Evolutionary conservation across 1,140 invertebrate genomes (phyloP).

Genomic region (Brachionus paranguensis): DNA sequence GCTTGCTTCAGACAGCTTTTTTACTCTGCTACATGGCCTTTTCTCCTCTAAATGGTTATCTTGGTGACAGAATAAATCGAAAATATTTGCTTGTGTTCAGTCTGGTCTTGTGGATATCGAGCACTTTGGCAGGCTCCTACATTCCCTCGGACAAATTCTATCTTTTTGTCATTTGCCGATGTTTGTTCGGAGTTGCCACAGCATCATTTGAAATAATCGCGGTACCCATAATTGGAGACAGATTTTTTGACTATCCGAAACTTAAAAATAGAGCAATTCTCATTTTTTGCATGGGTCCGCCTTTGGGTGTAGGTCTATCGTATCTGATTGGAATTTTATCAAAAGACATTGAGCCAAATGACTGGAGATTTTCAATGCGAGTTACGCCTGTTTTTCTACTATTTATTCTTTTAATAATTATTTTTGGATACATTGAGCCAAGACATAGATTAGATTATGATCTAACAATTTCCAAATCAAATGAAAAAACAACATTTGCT

Average conservation of each 20-base stretch:
- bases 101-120: constrained; percentile 10
- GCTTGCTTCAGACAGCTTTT: constrained; percentile 30
- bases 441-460: neutral
- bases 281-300: constrained; percentile 26
- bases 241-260: neutral
- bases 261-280: neutral
- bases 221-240: constrained; percentile 17
- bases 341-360: constrained; percentile 10
- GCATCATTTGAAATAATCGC: constrained; percentile 38
- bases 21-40: constrained; percentile 29
- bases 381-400: neutral
- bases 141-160: neutral
- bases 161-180: constrained; percentile 1
- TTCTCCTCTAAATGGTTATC: constrained; percentile 36
- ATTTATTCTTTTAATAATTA: neutral
- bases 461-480: neutral
- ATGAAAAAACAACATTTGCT: neutral
- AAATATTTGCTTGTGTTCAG: constrained; percentile 37
- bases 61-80: constrained; percentile 39
- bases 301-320: neutral
- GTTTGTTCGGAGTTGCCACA: constrained; percentile 35
- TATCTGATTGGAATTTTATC: constrained; percentile 14
- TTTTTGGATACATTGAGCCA: constrained; percentile 1
- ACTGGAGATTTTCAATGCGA: constrained; percentile 27
- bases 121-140: constrained; percentile 3